These are phyloP conservation scores for Mythimna loreyi DNA, from an alignment of 2,888 invertebrate genomes.

Conservation along the genomic window DNA sequence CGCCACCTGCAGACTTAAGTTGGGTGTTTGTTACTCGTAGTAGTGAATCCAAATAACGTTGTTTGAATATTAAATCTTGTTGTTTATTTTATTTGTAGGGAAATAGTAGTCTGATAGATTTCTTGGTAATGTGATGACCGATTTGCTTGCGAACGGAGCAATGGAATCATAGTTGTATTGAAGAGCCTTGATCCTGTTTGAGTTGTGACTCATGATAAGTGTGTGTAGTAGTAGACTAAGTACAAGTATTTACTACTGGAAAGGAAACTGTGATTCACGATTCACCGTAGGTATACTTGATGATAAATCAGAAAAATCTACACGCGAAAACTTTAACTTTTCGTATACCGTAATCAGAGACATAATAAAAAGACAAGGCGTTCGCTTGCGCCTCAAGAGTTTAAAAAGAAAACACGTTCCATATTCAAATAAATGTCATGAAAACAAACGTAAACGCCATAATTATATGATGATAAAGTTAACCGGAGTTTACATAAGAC, in stretches of 20 bases:
- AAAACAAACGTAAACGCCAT: conserved; percentile 34
- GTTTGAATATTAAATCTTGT: conserved; percentile 46
- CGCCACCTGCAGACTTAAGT: conserved; percentile 14
- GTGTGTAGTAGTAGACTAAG: conserved; percentile 10
- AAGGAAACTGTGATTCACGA: conserved; percentile 31
- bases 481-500: conserved; percentile 60
- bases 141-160: conserved; percentile 21
- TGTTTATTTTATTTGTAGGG: conserved; percentile 33
- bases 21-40: conserved; percentile 1
- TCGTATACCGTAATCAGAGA: too few species aligned
- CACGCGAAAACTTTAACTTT: too few species aligned
- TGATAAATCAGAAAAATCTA: neutral
- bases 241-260: conserved; percentile 4
- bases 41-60: conserved; percentile 34
- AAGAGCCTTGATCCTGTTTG: conserved; percentile 40
- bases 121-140: conserved; percentile 24
- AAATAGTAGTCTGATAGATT: conserved; percentile 8
- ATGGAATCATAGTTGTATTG: conserved; percentile 37
- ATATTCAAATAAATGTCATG: conserved; percentile 18
- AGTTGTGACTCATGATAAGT: conserved; percentile 33
- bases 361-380: too few species aligned
- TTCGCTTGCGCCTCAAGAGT: too few species aligned
- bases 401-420: neutral
- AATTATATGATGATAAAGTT: conserved; percentile 46
- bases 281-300: too few species aligned